Conservation (phyloP, 2,113 vertebrate species). For the Nycticorax nycticorax region DNA sequence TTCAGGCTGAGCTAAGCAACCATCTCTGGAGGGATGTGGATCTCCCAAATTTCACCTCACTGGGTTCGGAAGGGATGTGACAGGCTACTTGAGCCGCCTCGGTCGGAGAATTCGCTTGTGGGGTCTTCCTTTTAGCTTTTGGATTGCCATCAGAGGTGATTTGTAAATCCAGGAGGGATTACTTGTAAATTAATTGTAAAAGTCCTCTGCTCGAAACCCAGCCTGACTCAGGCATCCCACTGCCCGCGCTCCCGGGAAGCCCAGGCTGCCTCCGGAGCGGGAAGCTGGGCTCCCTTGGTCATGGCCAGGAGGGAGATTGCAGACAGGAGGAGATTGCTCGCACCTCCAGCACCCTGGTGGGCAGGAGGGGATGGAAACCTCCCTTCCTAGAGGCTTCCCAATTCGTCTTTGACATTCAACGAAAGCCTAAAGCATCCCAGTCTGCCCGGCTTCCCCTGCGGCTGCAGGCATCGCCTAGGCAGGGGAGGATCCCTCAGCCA, state of each 20-base stretch:
- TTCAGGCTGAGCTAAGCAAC: not conserved
- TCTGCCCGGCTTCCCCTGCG: not conserved
- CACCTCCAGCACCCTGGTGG: not conserved
- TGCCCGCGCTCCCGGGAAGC: not conserved
- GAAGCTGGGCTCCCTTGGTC: not conserved
- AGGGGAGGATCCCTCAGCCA: not conserved
- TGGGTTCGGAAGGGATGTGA: not conserved
- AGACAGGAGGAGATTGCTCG: not conserved
- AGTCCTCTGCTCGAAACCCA: not conserved
- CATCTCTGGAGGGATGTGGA: not conserved
- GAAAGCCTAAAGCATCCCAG: not conserved
- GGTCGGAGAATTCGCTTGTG: not conserved
- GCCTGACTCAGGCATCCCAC: not conserved
- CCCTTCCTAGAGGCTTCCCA: not conserved
- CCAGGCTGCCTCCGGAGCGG: not conserved
- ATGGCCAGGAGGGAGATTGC: not conserved
- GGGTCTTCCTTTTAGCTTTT: not conserved
- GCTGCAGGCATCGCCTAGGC: not conserved
- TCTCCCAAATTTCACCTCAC: not conserved
- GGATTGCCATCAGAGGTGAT: not conserved
- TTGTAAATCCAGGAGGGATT: too few species aligned
- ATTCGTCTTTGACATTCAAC: not conserved
- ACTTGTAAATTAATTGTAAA: not conserved
- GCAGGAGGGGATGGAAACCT: not conserved
- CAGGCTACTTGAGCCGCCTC: not conserved